Evolutionary conservation across 2,113 vertebrate genomes (phyloP).

Genomic region (Coregonus clupeaformis): DNA sequence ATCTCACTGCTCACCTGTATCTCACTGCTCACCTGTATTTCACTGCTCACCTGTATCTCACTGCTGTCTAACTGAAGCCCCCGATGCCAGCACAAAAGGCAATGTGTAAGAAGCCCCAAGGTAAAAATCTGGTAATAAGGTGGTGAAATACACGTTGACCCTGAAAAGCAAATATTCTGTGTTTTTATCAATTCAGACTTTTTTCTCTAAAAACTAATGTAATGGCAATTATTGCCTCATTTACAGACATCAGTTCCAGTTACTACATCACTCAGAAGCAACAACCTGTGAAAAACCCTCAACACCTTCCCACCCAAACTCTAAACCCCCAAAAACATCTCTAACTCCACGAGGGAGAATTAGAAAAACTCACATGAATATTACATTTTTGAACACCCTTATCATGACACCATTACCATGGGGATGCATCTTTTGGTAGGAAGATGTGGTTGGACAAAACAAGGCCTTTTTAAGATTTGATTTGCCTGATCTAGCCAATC

Average conservation of each 20-base stretch:
- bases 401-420: constrained; percentile 30
- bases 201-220: constrained; percentile 53
- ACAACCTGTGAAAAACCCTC: constrained; percentile 29
- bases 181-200: constrained; percentile 28
- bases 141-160: constrained; percentile 41
- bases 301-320: no score
- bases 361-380: constrained; percentile 45
- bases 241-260: constrained; percentile 59
- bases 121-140: constrained; percentile 23
- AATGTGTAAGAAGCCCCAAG: constrained; percentile 30
- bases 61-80: constrained; percentile 51
- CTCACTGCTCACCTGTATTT: no score
- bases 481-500: constrained; percentile 25
- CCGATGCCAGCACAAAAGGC: constrained; percentile 52
- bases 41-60: constrained; percentile 16
- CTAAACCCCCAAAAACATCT: constrained; percentile 17
- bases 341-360: constrained; percentile 29
- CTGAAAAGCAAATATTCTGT: not conserved
- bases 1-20: constrained; percentile 13
- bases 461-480: constrained; percentile 11
- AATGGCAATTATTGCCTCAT: constrained; percentile 61
- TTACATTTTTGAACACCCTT: constrained; percentile 35
- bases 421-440: constrained; percentile 21
- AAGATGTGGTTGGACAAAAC: not conserved
- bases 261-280: constrained; percentile 43